Conservation (phyloP, 2,888 invertebrate species). For the Frankliniella intonsa region DNA sequence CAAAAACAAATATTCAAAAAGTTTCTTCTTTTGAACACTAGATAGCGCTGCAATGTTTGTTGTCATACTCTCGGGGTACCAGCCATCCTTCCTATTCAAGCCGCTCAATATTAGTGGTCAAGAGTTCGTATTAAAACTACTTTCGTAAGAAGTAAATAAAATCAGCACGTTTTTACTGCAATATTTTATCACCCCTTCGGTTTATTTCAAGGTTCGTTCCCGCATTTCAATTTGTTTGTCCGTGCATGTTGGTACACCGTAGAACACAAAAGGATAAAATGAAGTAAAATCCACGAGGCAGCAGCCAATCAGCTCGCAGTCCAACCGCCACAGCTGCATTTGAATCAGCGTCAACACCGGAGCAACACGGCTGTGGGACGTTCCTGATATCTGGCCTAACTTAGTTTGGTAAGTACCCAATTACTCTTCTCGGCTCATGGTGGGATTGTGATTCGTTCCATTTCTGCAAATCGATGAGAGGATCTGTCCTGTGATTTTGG, state of each 20-base stretch:
- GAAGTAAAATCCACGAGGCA: background rate
- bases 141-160: no score
- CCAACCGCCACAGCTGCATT: slow-evolving; percentile 16
- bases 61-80: background rate
- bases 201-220: no score
- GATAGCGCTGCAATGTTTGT: background rate
- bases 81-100: background rate
- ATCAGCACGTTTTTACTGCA: no score
- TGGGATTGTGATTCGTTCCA: no score
- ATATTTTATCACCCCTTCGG: no score
- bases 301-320: background rate
- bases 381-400: background rate
- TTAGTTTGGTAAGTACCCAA: background rate
- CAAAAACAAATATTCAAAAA: background rate
- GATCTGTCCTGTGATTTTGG: no score
- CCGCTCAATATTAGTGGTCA: no score
- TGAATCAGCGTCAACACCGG: background rate
- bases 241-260: background rate
- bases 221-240: no score
- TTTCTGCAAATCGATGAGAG: no score
- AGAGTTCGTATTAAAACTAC: no score
- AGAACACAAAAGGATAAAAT: background rate
- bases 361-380: background rate
- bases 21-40: background rate
- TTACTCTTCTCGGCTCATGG: no score